These are phyloP conservation scores for Zosterops japonicus DNA, from an alignment of 2,113 vertebrate genomes.

Conservation along the genomic window DNA sequence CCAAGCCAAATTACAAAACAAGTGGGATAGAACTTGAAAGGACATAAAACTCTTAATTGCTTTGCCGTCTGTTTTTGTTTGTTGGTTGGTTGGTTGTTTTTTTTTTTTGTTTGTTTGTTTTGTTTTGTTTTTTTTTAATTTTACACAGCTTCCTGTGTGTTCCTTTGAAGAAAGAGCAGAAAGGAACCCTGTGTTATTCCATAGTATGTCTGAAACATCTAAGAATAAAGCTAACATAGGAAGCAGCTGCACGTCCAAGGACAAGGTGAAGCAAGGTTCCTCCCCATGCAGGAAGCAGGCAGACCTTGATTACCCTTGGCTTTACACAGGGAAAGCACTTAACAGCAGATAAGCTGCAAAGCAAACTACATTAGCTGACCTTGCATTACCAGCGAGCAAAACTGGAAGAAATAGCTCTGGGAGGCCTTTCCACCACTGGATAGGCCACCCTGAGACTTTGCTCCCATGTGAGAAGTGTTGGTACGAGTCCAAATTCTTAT, in stretches of 20 bases:
- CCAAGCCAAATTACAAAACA: not conserved
- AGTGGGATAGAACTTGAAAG: not conserved
- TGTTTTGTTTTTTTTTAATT: not conserved
- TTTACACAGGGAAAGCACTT: not conserved
- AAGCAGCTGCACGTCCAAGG: not conserved
- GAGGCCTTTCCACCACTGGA: not conserved
- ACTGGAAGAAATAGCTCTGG: not conserved
- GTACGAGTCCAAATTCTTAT: not conserved
- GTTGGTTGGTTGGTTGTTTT: too few relatives aligned
- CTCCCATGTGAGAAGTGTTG: not conserved
- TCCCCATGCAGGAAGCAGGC: not conserved
- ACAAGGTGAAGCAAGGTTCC: constrained; percentile 6
- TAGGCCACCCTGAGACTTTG: not conserved
- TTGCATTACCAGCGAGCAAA: not conserved
- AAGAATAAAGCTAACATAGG: not conserved
- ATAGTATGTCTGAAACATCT: not conserved
- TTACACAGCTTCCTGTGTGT: not conserved
- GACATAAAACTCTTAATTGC: not conserved
- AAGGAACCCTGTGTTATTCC: not conserved
- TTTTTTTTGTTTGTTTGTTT: not conserved
- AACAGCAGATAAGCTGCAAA: not conserved
- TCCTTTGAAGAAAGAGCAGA: not conserved
- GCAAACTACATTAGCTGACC: not conserved
- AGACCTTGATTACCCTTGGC: constrained; percentile 41
- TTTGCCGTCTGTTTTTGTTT: not conserved